Percentiles rank a stretch among this genome's conserved stretches.
phyloP scores from a whole-genome alignment of 2,113 vertebrate genomes.

The Leucopternis melanops region DNA sequence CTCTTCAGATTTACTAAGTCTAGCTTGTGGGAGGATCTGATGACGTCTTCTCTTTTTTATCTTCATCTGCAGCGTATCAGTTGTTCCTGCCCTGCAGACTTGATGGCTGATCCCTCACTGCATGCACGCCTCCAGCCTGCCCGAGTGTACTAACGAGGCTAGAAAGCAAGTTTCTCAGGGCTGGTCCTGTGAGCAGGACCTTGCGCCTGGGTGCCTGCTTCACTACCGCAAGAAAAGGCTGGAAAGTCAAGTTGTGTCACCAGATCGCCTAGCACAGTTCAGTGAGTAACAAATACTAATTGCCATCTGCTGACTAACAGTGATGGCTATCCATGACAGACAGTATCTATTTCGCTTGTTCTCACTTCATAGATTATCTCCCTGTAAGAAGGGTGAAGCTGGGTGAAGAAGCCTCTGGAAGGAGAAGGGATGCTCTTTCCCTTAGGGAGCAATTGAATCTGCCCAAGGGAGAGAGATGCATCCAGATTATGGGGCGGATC shows the following conservation, averaged over 20 bases:
- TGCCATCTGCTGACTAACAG: background rate
- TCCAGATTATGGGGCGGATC: background rate
- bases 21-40: conserved; percentile 28
- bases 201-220: fast-evolving
- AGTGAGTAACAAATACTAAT: background rate
- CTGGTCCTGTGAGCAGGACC: background rate
- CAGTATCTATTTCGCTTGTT: background rate
- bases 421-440: background rate
- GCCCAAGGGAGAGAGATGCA: background rate
- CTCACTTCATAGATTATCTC: background rate
- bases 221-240: background rate
- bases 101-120: background rate
- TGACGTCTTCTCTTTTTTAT: background rate
- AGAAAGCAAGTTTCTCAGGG: background rate
- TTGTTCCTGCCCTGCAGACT: background rate
- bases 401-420: background rate
- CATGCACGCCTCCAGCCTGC: background rate
- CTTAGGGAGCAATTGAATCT: background rate
- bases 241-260: background rate
- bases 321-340: background rate
- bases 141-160: background rate
- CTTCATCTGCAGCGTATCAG: background rate
- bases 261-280: fast-evolving
- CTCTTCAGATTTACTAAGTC: background rate
- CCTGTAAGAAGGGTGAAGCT: background rate